Conservation (phyloP, 1,140 invertebrate genomes). For the Diabrotica virgifera region DNA sequence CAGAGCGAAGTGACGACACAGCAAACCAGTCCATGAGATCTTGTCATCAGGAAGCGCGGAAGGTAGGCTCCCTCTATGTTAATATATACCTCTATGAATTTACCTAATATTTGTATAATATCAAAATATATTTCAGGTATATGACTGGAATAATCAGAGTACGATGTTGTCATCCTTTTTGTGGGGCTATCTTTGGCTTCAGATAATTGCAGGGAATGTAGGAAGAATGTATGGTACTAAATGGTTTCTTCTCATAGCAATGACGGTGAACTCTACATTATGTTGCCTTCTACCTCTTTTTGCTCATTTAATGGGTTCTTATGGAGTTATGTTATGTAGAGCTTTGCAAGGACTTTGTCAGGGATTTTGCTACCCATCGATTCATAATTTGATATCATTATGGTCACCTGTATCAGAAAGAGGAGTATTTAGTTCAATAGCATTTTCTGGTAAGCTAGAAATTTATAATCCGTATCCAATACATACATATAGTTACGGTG, state of each 20-base stretch:
- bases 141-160: slow-evolving; percentile 6
- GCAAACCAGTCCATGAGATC: too few species aligned
- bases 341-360: neutral
- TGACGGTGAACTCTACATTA: neutral
- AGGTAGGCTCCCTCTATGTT: too few species aligned
- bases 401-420: neutral
- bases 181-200: neutral
- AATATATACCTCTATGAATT: too few species aligned
- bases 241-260: neutral
- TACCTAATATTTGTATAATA: too few species aligned
- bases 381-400: neutral
- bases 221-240: neutral
- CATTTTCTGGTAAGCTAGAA: neutral
- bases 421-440: neutral
- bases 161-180: neutral
- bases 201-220: neutral
- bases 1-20: too few species aligned
- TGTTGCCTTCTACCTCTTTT: neutral
- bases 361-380: slow-evolving; percentile 4
- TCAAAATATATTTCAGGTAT: neutral
- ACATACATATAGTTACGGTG: too few species aligned
- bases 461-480: too few species aligned
- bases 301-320: neutral
- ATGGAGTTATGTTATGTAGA: slow-evolving; percentile 4
- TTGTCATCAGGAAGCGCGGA: too few species aligned